A percentile compares a stretch with the other conserved stretches of the same genome.
phyloP scores from a whole-genome alignment of 23 tunicate genomes.

The Styela clava region DNA sequence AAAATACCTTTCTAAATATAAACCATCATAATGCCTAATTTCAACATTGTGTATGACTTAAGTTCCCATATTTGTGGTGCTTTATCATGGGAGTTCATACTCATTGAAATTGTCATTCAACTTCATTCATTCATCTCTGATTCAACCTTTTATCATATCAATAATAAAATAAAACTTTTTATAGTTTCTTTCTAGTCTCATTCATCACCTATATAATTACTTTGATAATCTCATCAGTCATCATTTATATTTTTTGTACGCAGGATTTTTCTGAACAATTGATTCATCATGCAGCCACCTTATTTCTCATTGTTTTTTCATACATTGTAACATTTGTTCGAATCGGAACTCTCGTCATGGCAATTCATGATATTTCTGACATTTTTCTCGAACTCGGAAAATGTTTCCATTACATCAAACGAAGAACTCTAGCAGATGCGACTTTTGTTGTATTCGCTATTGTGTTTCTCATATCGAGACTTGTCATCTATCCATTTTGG shows the following conservation, averaged over 20 bases:
- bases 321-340: slow-evolving; percentile 69
- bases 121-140: too few relatives aligned
- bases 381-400: slow-evolving; percentile 81
- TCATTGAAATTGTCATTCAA: too few relatives aligned
- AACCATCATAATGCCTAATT: too few relatives aligned
- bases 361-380: slow-evolving; percentile 92
- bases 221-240: too few relatives aligned
- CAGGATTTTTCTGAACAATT: slow-evolving; percentile 79
- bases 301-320: slow-evolving; percentile 69
- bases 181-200: too few relatives aligned
- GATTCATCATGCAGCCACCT: slow-evolving; percentile 83
- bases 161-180: too few relatives aligned
- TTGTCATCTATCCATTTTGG: slow-evolving; percentile 56
- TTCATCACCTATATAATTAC: too few relatives aligned
- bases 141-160: too few relatives aligned
- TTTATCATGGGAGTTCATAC: too few relatives aligned
- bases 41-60: too few relatives aligned
- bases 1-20: too few relatives aligned
- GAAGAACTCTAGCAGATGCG: slow-evolving; percentile 39
- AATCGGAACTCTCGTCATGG: slow-evolving; percentile 86
- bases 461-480: slow-evolving; percentile 67
- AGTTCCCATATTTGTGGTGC: too few relatives aligned
- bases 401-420: slow-evolving; percentile 52
- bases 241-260: neutral
- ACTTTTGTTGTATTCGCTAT: slow-evolving; percentile 65